These are phyloP conservation scores for Mythimna vitellina DNA, from an alignment of 2,888 invertebrate genomes.

Conservation along the genomic window DNA sequence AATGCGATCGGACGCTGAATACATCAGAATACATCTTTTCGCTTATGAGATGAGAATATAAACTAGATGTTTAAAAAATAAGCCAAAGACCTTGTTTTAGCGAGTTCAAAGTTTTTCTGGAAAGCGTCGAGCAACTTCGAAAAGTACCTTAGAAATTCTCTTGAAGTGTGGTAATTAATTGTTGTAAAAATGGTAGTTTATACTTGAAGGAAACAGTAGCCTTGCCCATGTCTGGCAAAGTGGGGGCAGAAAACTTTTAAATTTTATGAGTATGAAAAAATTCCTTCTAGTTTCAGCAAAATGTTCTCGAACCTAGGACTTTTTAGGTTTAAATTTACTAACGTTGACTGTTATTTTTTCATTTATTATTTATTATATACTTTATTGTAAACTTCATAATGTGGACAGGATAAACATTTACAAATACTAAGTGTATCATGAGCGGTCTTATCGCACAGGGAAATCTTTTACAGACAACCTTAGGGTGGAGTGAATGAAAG, in stretches of 20 bases:
- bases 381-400: too few species aligned
- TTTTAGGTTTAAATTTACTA: too few species aligned
- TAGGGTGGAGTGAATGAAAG: too few species aligned
- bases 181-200: neutral
- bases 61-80: slow-evolving; percentile 32
- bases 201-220: neutral
- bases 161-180: neutral
- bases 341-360: too few species aligned
- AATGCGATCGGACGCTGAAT: slow-evolving; percentile 72
- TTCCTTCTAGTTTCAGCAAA: neutral
- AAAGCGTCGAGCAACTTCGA: slow-evolving; percentile 6
- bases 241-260: neutral
- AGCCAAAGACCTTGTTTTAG: slow-evolving; percentile 13
- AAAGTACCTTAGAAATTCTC: slow-evolving; percentile 31
- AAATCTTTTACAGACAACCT: too few species aligned
- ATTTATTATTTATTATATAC: too few species aligned
- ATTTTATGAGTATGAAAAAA: neutral
- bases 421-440: too few species aligned
- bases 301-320: neutral
- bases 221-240: slow-evolving; percentile 1
- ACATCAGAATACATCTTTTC: slow-evolving; percentile 59
- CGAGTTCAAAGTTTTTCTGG: slow-evolving; percentile 1
- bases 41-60: slow-evolving; percentile 50
- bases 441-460: too few species aligned
- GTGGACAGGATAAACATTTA: too few species aligned